Evolutionary conservation across 2,797 vertebrate species (phyloP), one percentile per base, ranked within the genome.

Genomic region (Myotis pilosus): DNA sequence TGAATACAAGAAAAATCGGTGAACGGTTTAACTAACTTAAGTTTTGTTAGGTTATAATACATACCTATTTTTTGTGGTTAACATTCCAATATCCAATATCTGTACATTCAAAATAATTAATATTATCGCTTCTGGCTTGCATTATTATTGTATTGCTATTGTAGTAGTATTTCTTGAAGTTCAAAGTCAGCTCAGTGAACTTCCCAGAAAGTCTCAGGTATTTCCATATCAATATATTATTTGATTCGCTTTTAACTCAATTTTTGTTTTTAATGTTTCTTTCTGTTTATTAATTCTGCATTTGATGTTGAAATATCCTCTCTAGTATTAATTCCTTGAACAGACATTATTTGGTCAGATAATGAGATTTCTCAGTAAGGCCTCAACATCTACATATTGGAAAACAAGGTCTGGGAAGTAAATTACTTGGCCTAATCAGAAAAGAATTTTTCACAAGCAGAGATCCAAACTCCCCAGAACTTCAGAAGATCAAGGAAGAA

Each of bases 261-360:
- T 92, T 62, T 94, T 44, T 28, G 60, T 69, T 68, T 81, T 83
- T 79, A 87, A 36, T n/a, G 60, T 16, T 92, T 83, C 6, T 80
- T 4, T 86, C 49, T 87, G 15, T 79, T 79, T 44, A n/a, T 49
- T 49, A 90, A 75, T 36, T 15, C 19, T 81, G 23, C 28, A 85
- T 75, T 71, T 66, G 72, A 53, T 85, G 12, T 92, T 64, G 57
- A 93, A 81, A 64, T 81, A 76, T 8, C 5, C 16, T 83, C 5
- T 36, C 16, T 47, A 15, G 3, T 72, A 30, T 86, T 92, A 12
- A 41, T 75, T 53, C 17, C 74, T 87, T 62, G 41, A 51, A n/a
- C 10, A 80, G 78, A 62, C 0, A 64, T 55, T 91, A 55, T 72
- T 90, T 74, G 66, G 57, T 74, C 49, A 95, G 41, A 55, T 76